Conservation (phyloP, 2,797 vertebrate species). For the Phaenicophaeus curvirostris region DNA sequence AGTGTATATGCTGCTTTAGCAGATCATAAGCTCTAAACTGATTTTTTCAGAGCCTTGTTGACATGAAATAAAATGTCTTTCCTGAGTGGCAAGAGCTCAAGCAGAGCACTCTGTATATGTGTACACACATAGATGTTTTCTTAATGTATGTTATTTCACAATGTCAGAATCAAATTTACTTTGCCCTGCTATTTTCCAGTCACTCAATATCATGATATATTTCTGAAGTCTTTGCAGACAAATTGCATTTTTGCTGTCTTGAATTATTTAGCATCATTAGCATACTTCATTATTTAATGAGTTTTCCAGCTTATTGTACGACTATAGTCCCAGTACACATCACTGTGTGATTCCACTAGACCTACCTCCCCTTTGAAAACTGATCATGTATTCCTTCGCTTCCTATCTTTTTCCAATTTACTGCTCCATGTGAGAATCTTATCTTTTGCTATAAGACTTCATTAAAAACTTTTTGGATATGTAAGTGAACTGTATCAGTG, state of each 20-base stretch:
- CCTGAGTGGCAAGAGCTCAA: neutral
- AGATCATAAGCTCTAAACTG: neutral
- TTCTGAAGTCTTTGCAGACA: slow-evolving; percentile 14
- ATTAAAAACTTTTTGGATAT: neutral
- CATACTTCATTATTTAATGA: slow-evolving; percentile 2
- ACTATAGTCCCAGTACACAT: neutral
- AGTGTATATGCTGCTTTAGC: neutral
- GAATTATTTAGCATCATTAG: slow-evolving; percentile 38
- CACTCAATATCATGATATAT: neutral
- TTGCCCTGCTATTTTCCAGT: slow-evolving; percentile 1
- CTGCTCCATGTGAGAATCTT: neutral
- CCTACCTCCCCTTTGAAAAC: neutral
- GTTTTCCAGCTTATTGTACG: neutral
- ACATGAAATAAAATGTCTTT: neutral
- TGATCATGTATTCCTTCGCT: neutral
- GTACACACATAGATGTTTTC: neutral
- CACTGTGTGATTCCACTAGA: neutral
- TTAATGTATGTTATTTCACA: neutral
- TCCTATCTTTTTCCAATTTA: neutral
- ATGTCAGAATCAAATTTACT: slow-evolving; percentile 12
- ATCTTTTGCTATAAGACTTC: neutral
- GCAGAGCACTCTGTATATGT: neutral
- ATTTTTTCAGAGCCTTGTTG: neutral
- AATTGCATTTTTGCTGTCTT: slow-evolving; percentile 19
- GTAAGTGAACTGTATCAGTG: neutral